Evolutionary conservation across 53 echinoderm and acorn worm genomes (phyloP).

Genomic region (Astropecten irregularis): DNA sequence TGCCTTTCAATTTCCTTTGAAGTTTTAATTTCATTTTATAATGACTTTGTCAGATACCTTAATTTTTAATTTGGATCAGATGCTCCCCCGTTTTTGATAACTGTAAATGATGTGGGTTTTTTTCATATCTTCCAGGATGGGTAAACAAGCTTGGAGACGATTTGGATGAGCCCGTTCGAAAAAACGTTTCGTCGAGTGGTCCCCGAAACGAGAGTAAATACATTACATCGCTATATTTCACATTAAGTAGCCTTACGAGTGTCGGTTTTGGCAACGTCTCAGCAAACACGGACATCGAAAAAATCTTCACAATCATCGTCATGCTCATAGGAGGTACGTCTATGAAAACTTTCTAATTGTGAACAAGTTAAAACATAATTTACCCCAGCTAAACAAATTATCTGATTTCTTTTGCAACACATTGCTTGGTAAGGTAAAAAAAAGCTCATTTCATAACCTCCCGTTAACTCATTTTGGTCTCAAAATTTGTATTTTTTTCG

Average conservation of each 20-base stretch:
- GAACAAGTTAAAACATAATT: neutral
- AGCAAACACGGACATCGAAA: conserved; percentile 92
- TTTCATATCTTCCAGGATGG: conserved; percentile 65
- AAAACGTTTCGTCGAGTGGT: conserved; percentile 16
- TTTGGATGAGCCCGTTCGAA: conserved; percentile 28
- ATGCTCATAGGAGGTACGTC: conserved; percentile 93
- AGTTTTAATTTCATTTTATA: too few species aligned
- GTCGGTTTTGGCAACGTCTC: conserved; percentile 99
- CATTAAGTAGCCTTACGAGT: conserved; percentile 91
- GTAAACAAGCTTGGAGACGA: conserved; percentile 66
- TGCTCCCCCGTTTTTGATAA: too few species aligned
- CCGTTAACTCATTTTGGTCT: too few species aligned
- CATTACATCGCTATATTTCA: conserved; percentile 90
- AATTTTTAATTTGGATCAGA: too few species aligned
- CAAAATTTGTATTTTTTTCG: too few species aligned
- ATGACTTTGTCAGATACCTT: too few species aligned
- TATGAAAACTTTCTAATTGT: neutral
- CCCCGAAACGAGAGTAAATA: conserved; percentile 73
- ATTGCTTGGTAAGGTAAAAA: too few species aligned
- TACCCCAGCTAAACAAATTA: neutral
- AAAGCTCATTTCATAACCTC: too few species aligned
- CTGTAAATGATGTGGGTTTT: too few species aligned
- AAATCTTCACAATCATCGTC: conserved; percentile 93
- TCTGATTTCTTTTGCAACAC: too few species aligned
- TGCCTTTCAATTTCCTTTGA: too few species aligned